Conservation (phyloP, 2,888 invertebrate genomes). For the Anthrax anthrax region DNA sequence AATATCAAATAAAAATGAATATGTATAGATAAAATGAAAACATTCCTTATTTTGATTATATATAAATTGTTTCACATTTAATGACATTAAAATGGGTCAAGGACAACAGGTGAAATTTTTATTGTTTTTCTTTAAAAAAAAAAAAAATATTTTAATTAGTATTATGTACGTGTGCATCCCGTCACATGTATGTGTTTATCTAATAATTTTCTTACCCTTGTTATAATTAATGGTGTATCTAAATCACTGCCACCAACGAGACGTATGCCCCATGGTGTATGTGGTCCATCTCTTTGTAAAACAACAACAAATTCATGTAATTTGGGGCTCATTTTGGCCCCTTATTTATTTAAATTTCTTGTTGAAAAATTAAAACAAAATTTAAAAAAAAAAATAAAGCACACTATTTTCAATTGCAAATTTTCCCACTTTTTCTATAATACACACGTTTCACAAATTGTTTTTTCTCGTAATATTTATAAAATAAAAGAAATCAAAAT, state of each 20-base stretch:
- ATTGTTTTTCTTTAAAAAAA: no score
- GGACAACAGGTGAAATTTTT: background rate
- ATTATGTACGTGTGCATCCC: no score
- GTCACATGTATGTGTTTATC: no score
- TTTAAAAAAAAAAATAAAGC: background rate
- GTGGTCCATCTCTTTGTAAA: constrained; percentile 53
- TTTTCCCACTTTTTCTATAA: background rate
- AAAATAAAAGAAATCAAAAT: no score
- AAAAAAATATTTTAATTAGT: no score
- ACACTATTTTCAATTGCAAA: background rate
- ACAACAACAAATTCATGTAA: constrained; percentile 62
- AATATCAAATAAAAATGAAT: no score
- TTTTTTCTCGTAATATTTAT: no score
- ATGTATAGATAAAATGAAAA: no score
- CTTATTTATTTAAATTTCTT: background rate
- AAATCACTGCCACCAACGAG: constrained; percentile 77
- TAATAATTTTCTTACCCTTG: constrained; percentile 48
- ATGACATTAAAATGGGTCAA: background rate
- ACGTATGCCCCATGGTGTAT: constrained; percentile 73
- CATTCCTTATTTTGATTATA: no score
- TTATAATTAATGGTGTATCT: constrained; percentile 74
- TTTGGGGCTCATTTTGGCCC: constrained; percentile 35
- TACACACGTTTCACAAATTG: constrained; percentile 6
- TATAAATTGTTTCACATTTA: no score
- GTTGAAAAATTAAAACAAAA: background rate